Evolutionary conservation across 92 coral and sea anemone genomes (phyloP).

Genomic region (Palythoa grandis): DNA sequence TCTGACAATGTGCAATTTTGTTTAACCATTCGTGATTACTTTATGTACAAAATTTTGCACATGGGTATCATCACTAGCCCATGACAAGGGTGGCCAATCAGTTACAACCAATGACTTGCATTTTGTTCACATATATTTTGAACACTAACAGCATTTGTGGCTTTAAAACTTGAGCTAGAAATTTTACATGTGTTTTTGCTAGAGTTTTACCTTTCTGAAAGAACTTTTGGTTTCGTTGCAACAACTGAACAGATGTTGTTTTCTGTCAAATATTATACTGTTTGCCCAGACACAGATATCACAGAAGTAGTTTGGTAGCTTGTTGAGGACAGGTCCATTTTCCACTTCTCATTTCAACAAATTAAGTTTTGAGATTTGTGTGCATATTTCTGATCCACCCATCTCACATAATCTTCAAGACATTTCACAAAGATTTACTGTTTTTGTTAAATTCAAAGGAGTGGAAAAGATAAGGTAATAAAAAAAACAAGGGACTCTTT

Average conservation of each 20-base stretch:
- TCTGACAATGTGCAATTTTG: background rate
- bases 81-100: conserved; percentile 21
- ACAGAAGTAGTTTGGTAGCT: background rate
- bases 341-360: background rate
- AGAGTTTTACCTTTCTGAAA: background rate
- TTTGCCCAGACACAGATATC: background rate
- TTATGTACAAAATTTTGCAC: conserved; percentile 18
- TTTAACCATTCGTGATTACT: background rate
- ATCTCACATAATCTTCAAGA: background rate
- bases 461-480: background rate
- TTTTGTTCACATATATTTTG: background rate
- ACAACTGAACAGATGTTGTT: background rate
- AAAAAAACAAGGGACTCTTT: background rate
- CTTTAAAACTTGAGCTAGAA: background rate
- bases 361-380: background rate
- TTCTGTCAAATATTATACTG: background rate
- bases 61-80: conserved; percentile 12
- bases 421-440: background rate
- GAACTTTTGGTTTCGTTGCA: background rate
- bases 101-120: background rate
- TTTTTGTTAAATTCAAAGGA: background rate
- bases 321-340: background rate
- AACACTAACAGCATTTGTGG: background rate
- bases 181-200: background rate
- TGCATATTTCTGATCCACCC: background rate